Percentiles rank a stretch among this genome's conserved stretches.
Conservation (phyloP, 2,113 vertebrate species). For the Monarcha castaneiventris region DNA sequence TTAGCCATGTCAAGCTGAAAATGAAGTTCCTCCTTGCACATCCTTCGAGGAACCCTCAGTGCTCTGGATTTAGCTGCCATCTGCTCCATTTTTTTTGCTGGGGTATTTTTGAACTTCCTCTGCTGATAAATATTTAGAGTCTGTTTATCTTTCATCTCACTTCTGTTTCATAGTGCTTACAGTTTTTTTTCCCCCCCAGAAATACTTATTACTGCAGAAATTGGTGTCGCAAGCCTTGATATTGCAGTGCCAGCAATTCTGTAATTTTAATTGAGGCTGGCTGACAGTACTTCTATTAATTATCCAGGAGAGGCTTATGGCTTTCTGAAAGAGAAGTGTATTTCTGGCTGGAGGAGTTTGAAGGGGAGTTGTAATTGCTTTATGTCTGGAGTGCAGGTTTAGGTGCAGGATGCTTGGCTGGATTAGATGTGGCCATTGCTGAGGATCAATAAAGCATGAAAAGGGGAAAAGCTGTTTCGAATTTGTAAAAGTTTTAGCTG, state of each 20-base stretch:
- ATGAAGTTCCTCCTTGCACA: constrained; percentile 31
- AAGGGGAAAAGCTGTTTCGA: not conserved
- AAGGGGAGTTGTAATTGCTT: constrained; percentile 14
- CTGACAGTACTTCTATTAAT: constrained; percentile 26
- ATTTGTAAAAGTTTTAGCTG: not conserved
- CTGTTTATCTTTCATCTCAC: constrained; percentile 45
- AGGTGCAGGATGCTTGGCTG: not conserved
- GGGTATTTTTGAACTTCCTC: constrained; percentile 57
- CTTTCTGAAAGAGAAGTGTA: not conserved
- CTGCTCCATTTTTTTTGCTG: not conserved
- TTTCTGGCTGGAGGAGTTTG: not conserved
- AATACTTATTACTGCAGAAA: constrained; percentile 36
- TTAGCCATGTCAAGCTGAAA: constrained; percentile 18
- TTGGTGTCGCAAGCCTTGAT: not conserved
- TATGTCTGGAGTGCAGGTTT: not conserved
- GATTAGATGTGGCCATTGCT: not conserved
- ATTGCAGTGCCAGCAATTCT: not conserved
- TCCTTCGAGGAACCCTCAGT: constrained; percentile 34
- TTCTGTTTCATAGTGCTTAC: not conserved
- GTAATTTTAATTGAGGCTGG: not conserved
- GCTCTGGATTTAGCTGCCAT: constrained; percentile 39
- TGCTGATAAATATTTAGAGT: constrained; percentile 57
- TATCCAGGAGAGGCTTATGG: not conserved
- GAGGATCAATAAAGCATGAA: not conserved
- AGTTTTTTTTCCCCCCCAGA: not conserved